These are phyloP conservation scores for Cheirogaleus medius DNA, from an alignment of 2,113 vertebrate species.

Conservation along the genomic window DNA sequence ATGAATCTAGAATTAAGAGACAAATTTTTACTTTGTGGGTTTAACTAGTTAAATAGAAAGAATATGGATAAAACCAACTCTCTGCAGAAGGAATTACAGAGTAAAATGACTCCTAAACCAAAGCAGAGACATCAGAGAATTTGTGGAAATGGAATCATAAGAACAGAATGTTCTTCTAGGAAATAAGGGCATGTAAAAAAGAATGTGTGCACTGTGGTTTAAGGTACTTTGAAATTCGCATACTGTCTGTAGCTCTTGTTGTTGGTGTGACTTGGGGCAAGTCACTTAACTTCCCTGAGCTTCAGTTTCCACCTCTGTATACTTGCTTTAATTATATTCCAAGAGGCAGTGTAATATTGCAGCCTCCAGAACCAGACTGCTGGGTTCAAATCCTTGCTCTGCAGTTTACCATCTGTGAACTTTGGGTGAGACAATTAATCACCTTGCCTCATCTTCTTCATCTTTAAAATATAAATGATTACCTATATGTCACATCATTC, in stretches of 20 bases:
- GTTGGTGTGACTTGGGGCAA: neutral
- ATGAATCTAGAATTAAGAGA: slow-evolving; percentile 17
- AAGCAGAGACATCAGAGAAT: neutral
- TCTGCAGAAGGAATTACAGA: neutral
- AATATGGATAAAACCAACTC: neutral
- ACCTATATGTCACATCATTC: neutral
- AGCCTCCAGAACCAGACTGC: neutral
- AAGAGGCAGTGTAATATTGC: neutral
- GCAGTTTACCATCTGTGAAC: neutral
- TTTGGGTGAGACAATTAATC: neutral
- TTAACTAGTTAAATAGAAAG: slow-evolving; percentile 28
- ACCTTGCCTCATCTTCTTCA: neutral
- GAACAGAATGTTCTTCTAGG: neutral
- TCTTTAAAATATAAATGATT: neutral
- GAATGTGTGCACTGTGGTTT: neutral
- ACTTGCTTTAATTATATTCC: neutral
- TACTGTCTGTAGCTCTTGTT: neutral
- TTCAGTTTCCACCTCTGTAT: neutral
- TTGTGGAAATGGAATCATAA: neutral
- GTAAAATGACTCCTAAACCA: neutral
- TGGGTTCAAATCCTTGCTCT: neutral
- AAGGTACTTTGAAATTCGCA: neutral
- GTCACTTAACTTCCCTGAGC: neutral
- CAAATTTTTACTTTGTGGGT: neutral
- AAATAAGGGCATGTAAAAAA: neutral